Conservation (phyloP, 2,113 vertebrate genomes). For the Brienomyrus brachyistius region DNA sequence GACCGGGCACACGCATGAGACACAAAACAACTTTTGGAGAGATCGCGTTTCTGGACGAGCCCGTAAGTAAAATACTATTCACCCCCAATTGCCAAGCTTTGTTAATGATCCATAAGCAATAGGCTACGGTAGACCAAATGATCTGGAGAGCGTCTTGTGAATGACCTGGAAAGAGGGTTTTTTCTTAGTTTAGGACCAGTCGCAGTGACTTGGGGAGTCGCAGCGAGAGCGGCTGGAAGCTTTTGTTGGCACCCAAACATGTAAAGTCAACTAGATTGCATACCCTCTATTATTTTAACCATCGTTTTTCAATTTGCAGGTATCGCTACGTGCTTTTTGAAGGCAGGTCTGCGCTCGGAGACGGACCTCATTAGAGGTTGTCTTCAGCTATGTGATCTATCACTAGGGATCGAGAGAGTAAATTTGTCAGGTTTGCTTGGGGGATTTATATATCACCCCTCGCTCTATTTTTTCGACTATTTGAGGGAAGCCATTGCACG, state of each 20-base stretch:
- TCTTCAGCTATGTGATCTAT: slow-evolving; percentile 19
- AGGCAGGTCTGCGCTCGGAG: slow-evolving; percentile 26
- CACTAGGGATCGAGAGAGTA: slow-evolving; percentile 14
- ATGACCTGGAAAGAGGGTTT: slow-evolving; percentile 70
- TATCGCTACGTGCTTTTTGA: slow-evolving; percentile 40
- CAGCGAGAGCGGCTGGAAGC: slow-evolving; percentile 38
- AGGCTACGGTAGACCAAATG: slow-evolving; percentile 55
- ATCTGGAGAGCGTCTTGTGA: slow-evolving; percentile 62
- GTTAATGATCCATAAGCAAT: slow-evolving; percentile 58
- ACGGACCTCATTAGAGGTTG: slow-evolving; percentile 27
- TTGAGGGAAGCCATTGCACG: slow-evolving; percentile 85
- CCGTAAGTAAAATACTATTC: slow-evolving; percentile 59
- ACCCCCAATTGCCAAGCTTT: slow-evolving; percentile 46
- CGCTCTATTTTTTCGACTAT: slow-evolving; percentile 37
- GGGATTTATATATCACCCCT: slow-evolving; percentile 22
- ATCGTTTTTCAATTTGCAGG: slow-evolving; percentile 33
- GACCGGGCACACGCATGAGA: slow-evolving; percentile 91
- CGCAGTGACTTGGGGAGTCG: slow-evolving; percentile 55
- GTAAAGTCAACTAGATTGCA: slow-evolving; percentile 59
- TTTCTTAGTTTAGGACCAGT: slow-evolving; percentile 51
- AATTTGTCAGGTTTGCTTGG: slow-evolving; percentile 22
- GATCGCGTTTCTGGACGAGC: slow-evolving; percentile 54
- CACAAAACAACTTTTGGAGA: slow-evolving; percentile 76
- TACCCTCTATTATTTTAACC: slow-evolving; percentile 46
- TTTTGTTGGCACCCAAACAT: slow-evolving; percentile 44